Base-by-base conservation (phyloP, 1,140 invertebrate species). In the Drosophila lowei region DNA sequence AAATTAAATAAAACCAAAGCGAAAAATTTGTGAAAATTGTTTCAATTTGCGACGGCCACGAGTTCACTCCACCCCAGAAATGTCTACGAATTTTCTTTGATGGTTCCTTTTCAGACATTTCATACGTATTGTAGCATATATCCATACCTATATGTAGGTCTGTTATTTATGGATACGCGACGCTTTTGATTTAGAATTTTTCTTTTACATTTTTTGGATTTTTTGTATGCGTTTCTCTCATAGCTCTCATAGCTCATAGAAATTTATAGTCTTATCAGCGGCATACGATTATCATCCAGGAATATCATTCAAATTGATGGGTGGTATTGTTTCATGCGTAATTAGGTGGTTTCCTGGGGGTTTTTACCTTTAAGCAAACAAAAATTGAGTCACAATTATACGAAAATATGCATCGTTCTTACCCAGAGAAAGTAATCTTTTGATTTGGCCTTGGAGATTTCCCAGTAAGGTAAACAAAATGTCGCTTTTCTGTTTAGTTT, bases 11-110 rank as follows among this genome's bases (percentile, higher is more conserved):
- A 34, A 38, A 38, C 34, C 34, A 38, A 38, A 38, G 34, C 11
- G 11, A 38, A 38, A 38, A 11, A 38, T 38, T 13, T 84, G 16
- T 50, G 53, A 67, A 72, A 72, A 72, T 61, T 55, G 47, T 55
- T 62, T 79, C 62, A 57, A 46, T 79, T 65, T 43, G 56, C 81
- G 81, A 80, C 59, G 68, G 73, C 83, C 81, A 85, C 81, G 83
- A 81, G 81, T 85, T 85, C 81, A 85, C 42, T 88, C 83, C 81
- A 75, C 83, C 63, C 83, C n/a, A 61, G 52, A 34, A 38, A 55
- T 49, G 81, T 81, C 77, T 88, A 81, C 72, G 77, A 88, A 55
- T 85, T 81, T 88, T 65, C 81, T 85, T 86, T 85, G 81, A 81
- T 88, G 77, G 59, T 71, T 65, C 49, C 67, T 72, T 79, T 67